These are phyloP conservation scores for Polietes domitor DNA, from an alignment of 2,888 invertebrate species.

Conservation along the genomic window DNA sequence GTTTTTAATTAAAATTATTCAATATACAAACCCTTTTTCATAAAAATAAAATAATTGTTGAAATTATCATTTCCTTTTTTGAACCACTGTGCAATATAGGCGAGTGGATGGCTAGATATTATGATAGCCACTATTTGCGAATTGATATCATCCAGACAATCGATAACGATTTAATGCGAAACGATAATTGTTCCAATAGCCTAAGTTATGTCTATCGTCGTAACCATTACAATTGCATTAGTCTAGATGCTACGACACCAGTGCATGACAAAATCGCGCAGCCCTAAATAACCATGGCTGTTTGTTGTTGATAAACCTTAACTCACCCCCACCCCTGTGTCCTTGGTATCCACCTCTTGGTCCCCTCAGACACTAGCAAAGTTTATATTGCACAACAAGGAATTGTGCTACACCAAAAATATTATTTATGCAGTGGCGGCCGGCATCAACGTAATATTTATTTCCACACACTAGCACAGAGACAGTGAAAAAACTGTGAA, in stretches of 20 bases:
- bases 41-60: too few relatives aligned
- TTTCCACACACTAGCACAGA: constrained; percentile 17
- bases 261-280: background rate
- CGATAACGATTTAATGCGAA: background rate
- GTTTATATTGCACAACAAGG: background rate
- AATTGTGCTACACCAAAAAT: constrained; percentile 1
- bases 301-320: background rate
- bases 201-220: background rate
- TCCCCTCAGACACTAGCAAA: background rate
- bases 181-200: background rate
- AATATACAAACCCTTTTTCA: too few relatives aligned
- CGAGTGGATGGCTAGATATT: too few relatives aligned
- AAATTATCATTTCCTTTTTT: too few relatives aligned
- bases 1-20: too few relatives aligned
- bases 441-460: background rate
- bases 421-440: constrained; percentile 1
- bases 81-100: too few relatives aligned
- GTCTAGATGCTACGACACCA: background rate
- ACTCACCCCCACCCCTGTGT: background rate
- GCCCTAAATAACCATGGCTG: background rate
- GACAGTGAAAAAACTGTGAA: background rate
- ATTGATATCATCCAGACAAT: constrained; percentile 16
- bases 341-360: background rate
- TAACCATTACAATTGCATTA: background rate
- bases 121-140: background rate